phyloP scores from a whole-genome alignment of 2,797 vertebrate species.

The Sciaenops ocellatus region DNA sequence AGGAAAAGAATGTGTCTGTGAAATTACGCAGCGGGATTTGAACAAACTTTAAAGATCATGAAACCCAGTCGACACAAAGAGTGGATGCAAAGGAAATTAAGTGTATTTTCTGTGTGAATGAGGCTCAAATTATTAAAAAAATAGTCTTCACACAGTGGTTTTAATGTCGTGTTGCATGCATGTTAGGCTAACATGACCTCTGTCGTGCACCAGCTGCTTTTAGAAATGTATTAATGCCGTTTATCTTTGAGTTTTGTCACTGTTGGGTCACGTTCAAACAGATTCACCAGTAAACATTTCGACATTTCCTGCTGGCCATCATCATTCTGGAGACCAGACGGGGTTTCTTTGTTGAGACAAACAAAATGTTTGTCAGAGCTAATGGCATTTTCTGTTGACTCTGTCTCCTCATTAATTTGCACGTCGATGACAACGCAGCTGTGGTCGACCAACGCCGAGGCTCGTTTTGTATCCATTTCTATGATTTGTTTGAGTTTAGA shows the following conservation, averaged over 20 bases:
- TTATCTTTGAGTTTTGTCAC: background rate
- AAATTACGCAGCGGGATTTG: background rate
- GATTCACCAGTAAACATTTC: background rate
- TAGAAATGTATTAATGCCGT: background rate
- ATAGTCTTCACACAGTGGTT: background rate
- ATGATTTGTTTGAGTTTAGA: too few species aligned
- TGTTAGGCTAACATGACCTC: too few species aligned
- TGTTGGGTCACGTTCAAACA: background rate
- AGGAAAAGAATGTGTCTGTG: conserved; percentile 2
- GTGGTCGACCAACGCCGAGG: background rate
- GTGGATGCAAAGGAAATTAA: background rate
- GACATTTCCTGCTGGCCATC: conserved; percentile 6
- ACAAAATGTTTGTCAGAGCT: conserved; percentile 61
- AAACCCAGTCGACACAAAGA: background rate
- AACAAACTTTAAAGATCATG: background rate
- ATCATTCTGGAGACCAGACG: conserved; percentile 17
- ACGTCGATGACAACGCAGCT: conserved; percentile 49
- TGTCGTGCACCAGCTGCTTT: too few species aligned
- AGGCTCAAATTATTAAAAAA: background rate
- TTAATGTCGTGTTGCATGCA: background rate
- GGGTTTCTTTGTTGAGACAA: conserved; percentile 52
- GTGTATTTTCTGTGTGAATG: too few species aligned
- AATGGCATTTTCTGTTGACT: conserved; percentile 57
- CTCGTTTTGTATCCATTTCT: conserved; percentile 4
- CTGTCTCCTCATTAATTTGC: conserved; percentile 45